Base-by-base conservation (phyloP, 2,888 invertebrate genomes). In the Yponomeuta plumbellus region DNA sequence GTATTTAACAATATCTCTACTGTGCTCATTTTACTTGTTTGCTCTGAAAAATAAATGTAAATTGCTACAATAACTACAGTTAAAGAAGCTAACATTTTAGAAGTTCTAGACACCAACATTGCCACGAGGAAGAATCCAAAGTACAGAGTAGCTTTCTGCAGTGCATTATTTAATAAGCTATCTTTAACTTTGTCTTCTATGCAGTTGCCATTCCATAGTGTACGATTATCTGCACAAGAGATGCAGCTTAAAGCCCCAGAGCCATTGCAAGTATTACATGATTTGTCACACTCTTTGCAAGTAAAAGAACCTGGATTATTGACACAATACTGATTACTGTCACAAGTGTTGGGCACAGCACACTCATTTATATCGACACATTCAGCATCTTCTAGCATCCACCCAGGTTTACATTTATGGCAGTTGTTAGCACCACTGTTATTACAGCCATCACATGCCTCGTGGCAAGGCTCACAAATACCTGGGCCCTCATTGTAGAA, bases 311-410 rank as follows among this genome's bases (percentile, higher is more conserved):
- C 98, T 74, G 96, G 96, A 68, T 92, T 94, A 80, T 98, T 98
- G 0, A 96, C 92, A 86, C 98, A 98, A 81, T 96, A 98, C 78
- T 97, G 93, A 80, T 95, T 93, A 6, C 84, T 79, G 17, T 91
- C 86, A 76, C 94, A 95, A 20, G 86, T 80, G 39, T 83, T 80
- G 59, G 84, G 78, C 22, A 85, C 78, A 0, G 92, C 76, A 80
- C 98, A 98, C 86, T 98, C 98, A 86, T 98, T 93, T 13, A 97
- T 82, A 84, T 98, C 98, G 67, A 92, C 77, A 82, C 98, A 98
- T 0, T 94, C 94, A 69, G 94, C 94, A 1, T 93, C 88, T 68
- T 94, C 89, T 82, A 93, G 89, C 57, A 91, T 78, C 97, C 97
- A 98, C 3, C 98, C 98, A 52, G 83, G 74, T 66, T 85, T 90